phyloP scores from a whole-genome alignment of 2,797 vertebrate genomes.

The Graptemys geographica region DNA sequence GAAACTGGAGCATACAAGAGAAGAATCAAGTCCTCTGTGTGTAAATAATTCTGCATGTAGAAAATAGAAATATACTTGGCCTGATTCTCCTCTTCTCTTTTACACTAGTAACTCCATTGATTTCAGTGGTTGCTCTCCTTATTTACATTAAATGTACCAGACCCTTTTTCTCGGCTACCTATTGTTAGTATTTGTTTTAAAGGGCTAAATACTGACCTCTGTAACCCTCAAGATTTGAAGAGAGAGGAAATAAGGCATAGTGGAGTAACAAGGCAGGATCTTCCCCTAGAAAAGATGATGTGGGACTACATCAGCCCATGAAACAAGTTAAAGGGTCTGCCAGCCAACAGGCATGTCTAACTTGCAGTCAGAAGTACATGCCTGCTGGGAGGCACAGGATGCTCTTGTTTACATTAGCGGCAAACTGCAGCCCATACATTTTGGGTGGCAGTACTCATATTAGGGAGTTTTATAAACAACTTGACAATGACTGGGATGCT shows the following conservation, averaged over 20 bases:
- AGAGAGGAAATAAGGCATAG: background rate
- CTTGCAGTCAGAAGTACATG: accelerated
- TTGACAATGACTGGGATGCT: background rate
- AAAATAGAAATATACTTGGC: background rate
- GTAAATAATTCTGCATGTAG: background rate
- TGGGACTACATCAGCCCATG: background rate
- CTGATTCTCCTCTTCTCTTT: background rate
- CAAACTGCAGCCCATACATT: accelerated
- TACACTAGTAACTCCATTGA: background rate
- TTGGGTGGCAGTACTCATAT: background rate
- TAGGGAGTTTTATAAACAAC: background rate
- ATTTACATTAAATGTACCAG: background rate
- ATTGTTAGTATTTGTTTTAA: background rate
- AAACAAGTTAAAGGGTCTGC: accelerated
- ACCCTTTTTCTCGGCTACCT: background rate
- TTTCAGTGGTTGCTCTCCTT: background rate
- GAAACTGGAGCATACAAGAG: background rate
- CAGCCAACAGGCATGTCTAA: background rate
- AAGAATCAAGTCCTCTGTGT: background rate
- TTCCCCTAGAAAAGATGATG: background rate
- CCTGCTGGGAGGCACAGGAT: accelerated
- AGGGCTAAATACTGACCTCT: background rate
- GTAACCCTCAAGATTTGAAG: background rate
- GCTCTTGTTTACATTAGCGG: background rate
- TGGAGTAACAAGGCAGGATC: background rate